A percentile compares a stretch with the other conserved stretches of the same genome.
phyloP scores from a whole-genome alignment of 2,888 invertebrate species.

The Eristalinus aeneus region DNA sequence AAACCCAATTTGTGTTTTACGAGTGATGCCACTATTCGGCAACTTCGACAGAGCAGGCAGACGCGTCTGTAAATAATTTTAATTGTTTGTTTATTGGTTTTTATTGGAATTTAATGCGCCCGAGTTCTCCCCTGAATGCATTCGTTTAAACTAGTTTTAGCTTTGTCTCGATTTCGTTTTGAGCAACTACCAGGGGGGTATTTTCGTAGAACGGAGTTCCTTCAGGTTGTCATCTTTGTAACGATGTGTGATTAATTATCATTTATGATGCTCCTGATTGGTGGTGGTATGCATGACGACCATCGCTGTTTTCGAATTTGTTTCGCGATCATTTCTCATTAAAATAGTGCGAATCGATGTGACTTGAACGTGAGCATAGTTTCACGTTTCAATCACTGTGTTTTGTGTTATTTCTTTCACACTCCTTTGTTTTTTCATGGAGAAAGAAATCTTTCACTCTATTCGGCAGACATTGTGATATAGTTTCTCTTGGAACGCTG shows the following conservation, averaged over 20 bases:
- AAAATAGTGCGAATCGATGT: neutral
- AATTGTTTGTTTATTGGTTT: neutral
- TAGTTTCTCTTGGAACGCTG: neutral
- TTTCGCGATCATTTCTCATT: slow-evolving; percentile 5
- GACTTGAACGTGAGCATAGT: slow-evolving; percentile 6
- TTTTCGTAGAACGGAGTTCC: neutral
- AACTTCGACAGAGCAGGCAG: neutral
- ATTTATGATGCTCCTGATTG: neutral
- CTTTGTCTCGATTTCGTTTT: neutral
- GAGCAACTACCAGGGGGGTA: too few relatives aligned
- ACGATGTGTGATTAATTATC: slow-evolving; percentile 36
- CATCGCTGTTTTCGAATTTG: slow-evolving; percentile 2
- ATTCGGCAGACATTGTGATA: neutral
- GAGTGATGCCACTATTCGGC: neutral
- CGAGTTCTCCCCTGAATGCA: neutral
- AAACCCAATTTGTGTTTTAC: neutral
- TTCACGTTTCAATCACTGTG: neutral
- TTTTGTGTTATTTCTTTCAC: neutral
- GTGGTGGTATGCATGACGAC: neutral
- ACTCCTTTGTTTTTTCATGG: neutral
- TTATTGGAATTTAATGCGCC: neutral
- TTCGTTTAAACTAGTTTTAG: neutral
- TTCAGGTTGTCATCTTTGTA: neutral
- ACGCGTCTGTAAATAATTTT: neutral
- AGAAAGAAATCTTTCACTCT: neutral